phyloP scores from a whole-genome alignment of 2,113 vertebrate genomes.

The Lynx canadensis region DNA sequence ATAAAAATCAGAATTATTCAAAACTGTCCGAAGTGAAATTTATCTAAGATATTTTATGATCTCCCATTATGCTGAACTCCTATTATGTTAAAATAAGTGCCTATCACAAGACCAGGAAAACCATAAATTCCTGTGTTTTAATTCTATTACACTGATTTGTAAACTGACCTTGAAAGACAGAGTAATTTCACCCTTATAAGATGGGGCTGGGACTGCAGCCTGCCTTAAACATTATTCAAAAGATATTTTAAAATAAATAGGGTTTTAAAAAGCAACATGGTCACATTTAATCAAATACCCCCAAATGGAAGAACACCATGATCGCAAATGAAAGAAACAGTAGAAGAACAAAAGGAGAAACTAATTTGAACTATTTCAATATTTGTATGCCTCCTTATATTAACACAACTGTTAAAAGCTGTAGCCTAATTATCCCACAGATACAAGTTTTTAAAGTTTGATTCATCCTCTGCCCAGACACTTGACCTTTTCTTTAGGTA shows the following conservation, averaged over 20 bases:
- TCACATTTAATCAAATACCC: constrained; percentile 44
- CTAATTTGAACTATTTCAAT: not conserved
- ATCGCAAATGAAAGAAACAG: not conserved
- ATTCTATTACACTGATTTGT: not conserved
- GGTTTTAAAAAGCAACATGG: not conserved
- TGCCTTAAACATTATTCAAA: not conserved
- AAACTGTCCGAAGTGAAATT: not conserved
- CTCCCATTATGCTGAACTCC: not conserved
- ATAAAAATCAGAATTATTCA: constrained; percentile 18
- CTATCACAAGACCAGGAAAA: not conserved
- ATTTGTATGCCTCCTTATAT: not conserved
- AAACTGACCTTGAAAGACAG: constrained; percentile 12
- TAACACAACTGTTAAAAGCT: not conserved
- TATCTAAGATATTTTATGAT: not conserved
- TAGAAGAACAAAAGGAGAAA: not conserved
- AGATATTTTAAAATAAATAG: constrained; percentile 42
- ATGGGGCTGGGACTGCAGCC: not conserved
- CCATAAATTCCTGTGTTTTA: not conserved
- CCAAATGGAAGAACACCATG: not conserved
- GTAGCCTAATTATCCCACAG: not conserved
- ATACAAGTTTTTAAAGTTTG: constrained; percentile 32
- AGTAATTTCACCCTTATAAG: not conserved
- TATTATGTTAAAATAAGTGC: not conserved
- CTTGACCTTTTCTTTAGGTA: constrained; percentile 71
- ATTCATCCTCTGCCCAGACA: constrained; percentile 33